Evolutionary conservation across 2,888 invertebrate species (phyloP), one percentile per base, ranked within the genome.

Genomic region (Eulithis prunata): DNA sequence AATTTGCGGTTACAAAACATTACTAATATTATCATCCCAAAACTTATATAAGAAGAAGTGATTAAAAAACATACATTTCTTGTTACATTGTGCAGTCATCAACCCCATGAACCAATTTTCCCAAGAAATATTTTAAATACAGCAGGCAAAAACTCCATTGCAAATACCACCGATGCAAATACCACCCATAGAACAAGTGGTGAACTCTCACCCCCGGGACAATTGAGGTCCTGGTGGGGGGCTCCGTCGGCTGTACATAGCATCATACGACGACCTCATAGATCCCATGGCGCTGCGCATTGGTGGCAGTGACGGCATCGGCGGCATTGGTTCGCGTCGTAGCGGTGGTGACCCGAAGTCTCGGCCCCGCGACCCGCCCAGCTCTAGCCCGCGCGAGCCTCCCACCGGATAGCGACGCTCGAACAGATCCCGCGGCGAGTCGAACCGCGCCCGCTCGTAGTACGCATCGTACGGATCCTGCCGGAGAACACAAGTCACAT

Each of bases 191-290:
- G 45, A 66, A 57, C 41, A 64, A 56, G 58, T 71, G 63, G 57
- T 53, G 66, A 62, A 68, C 77, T 82, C 88, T 87, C 85, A 93
- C 93, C 93, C 93, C 83, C 93, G 84, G 77, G 93, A 91, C 89
- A 93, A 90, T 81, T 93, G 93, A 52, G 93, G 93, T 79, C 92
- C 93, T 74, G 90, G 85, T 67, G 97, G 96, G 76, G 97, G 97
- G 75, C 97, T 96, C 78, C 97, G 94, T 74, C 97, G 94, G 88
- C 96, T 97, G 91, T 96, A 97, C 96, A 97, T 96, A 77, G 95
- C 94, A 87, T 97, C 97, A 86, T 97, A 95, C 67, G 92, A 95
- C 90, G 93, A 95, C 92, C 96, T 94, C 94, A 96, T 94, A 75
- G 96, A 94, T 79, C 95, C 94, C 94, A 94, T 94, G 79, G 94